phyloP scores from a whole-genome alignment of 1,140 invertebrate genomes.

The Palaemon carinicauda region DNA sequence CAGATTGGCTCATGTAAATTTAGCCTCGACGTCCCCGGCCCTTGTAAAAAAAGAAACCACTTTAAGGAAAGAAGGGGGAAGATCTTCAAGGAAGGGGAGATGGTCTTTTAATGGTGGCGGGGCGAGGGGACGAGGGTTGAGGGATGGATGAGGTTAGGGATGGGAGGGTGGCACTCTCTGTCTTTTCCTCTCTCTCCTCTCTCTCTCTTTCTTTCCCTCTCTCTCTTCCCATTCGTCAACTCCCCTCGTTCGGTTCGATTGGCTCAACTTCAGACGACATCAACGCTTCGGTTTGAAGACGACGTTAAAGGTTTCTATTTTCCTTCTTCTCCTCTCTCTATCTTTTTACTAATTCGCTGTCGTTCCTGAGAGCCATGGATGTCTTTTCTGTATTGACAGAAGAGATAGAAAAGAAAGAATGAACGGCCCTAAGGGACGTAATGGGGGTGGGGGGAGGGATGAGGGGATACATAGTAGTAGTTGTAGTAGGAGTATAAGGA shows the following conservation, averaged over 20 bases:
- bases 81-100: no score
- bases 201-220: neutral
- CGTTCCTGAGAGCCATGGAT: neutral
- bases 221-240: neutral
- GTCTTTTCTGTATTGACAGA: slow-evolving; percentile 1
- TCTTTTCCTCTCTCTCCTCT: neutral
- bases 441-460: neutral
- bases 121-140: neutral
- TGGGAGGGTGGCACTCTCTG: neutral
- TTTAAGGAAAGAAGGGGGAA: no score
- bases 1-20: slow-evolving; percentile 23
- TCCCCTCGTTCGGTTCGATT: neutral
- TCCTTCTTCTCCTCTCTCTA: neutral
- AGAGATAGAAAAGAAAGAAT: neutral
- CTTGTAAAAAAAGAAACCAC: no score
- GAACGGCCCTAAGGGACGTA: no score
- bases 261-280: neutral
- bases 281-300: neutral
- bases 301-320: neutral
- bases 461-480: neutral
- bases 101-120: no score
- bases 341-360: neutral
- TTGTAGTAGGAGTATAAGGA: no score
- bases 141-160: neutral
- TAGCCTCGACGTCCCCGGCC: neutral